Base-by-base conservation (phyloP, 1,140 invertebrate species). In the Trinorchestia longiramus region DNA sequence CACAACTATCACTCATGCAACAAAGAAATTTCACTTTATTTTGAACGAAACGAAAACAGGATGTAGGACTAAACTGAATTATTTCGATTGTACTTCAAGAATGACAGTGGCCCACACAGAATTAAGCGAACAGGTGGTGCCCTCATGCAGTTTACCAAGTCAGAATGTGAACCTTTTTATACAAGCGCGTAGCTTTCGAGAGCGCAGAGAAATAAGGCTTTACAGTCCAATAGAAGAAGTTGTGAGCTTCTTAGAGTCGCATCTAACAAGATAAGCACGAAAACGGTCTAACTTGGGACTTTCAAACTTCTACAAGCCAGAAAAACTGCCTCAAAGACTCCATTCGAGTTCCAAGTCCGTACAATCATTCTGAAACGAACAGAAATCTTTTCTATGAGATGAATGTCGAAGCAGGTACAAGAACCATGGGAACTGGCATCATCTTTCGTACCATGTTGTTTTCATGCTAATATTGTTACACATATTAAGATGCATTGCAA, bases 191-290 rank as follows among this genome's bases (percentile, higher is more conserved):
- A 42, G 88, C 41, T 90, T 90, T 90, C 88, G 6, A 42, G 88
- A 94, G 44, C 44, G 43, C 92, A 94, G 92, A 94, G 88, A 94
- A 94, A 94, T 94, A 94, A 36, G 92, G 44, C 92, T 94, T 94
- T 94, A 47, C 92, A 44, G 44, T 94, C 92, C 92, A 94, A 94
- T 94, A 94, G 92, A 94, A 44, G 92, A 94, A 94, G 92, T 94
- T 94, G 92, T 47, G 43, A 94, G 92, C 92, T 94, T 47, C 92
- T 94, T 94, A 94, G 43, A 43, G 41, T 47, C 19, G 92, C 92
- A 94, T 94, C 92, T 94, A 94, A 94, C 92, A 94, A 94, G 92
- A 94, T 94, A 94, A 94, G 92, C 43, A 47, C 44, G 44, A 42
- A 94, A 94, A 94, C 92, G 43, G 92, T 45, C 92, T 17, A 94